Conservation (phyloP, 2,888 invertebrate species). For the Ceraclea dissimilis region DNA sequence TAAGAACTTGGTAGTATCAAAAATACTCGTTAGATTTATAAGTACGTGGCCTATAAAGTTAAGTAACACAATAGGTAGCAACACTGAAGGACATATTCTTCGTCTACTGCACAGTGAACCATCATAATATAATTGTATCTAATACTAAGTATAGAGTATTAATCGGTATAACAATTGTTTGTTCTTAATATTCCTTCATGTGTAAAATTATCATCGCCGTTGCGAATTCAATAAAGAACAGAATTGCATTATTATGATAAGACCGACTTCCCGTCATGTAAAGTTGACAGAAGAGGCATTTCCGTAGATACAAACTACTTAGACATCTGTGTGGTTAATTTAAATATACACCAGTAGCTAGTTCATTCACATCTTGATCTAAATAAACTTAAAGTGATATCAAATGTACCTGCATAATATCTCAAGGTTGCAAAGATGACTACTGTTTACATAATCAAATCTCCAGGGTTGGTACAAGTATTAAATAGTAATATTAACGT, state of each 20-base stretch:
- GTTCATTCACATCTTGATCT: neutral
- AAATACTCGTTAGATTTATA: no score
- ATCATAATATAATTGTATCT: no score
- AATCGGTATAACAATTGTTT: neutral
- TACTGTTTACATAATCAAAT: neutral
- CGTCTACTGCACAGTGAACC: no score
- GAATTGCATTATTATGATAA: neutral
- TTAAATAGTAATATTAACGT: no score
- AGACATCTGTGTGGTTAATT: no score
- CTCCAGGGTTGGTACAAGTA: no score
- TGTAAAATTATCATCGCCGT: neutral
- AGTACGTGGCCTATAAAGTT: no score
- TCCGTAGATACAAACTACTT: neutral
- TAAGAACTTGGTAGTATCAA: no score
- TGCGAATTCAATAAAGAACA: neutral
- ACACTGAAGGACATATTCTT: no score
- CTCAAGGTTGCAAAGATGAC: neutral
- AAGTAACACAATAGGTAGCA: no score
- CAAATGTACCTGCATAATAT: neutral
- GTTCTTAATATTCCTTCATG: neutral
- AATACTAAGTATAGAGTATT: no score
- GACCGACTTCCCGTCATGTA: neutral
- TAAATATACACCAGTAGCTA: neutral
- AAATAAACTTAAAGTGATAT: neutral
- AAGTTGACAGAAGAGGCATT: neutral